Base-by-base conservation (phyloP, 2,888 invertebrate genomes). In the Pachymerium ferrugineum region DNA sequence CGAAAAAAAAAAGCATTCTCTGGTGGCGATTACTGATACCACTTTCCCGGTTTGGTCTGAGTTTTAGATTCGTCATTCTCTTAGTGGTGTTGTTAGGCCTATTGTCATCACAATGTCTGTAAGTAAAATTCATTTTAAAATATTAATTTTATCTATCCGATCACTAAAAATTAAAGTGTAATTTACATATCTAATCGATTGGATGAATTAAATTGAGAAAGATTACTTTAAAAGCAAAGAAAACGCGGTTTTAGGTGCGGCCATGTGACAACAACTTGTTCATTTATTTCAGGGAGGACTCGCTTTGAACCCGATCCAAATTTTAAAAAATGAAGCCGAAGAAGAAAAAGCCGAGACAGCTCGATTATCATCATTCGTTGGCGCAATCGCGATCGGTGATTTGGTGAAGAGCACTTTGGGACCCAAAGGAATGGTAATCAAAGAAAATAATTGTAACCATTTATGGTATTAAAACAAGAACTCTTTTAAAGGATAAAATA, bases 331-430 rank as follows among this genome's bases (percentile, higher is more conserved):
- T 86, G 95, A 97, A 78, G 98, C 98, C 0, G 97, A 97, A 83
- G 97, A 99, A 84, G 99, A 99, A 83, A 97, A 94, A 81, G 94
- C 92, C 22, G 99, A 99, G 84, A 91, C 93, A 80, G 99, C 99
- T 80, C 91, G 99, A 75, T 86, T 99, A 85, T 98, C 98, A 75
- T 94, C 95, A 79, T 99, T 99, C 82, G 92, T 98, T 77, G 99
- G 99, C 73, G 98, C 98, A 22, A 98, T 98, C 79, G 97, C 98
- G 14, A 94, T 99, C 80, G 99, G 99, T 31, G 99, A 99, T 84
- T 86, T 99, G 78, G 93, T 99, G 0, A 99, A 97, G 83, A 96
- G 94, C 78, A 99, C 99, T 4, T 86, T 99, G 30, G 99, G 99
- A 3, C 99, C 99, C 0, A 99, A 99, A 85, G 99, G 99, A 80